Percentiles rank a stretch among this genome's conserved stretches.
These are phyloP conservation scores for Drosophila teissieri DNA, from an alignment of 1,140 invertebrate genomes.

Conservation along the genomic window DNA sequence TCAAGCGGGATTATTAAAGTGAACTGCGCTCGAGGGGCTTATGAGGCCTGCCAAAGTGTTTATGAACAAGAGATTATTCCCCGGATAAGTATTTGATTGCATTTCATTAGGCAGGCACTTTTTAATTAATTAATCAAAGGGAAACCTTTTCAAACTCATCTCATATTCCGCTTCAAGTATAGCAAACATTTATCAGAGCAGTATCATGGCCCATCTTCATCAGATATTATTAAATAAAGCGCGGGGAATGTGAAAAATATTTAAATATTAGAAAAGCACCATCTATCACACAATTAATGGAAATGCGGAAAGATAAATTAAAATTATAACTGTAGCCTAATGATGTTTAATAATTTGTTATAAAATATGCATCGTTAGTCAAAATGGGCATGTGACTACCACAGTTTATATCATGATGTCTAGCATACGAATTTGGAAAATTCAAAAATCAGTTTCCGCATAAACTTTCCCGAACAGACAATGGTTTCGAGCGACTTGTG, in stretches of 20 bases:
- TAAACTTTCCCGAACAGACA: constrained; percentile 9
- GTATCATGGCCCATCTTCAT: neutral
- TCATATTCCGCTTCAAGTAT: constrained; percentile 1
- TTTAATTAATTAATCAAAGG: constrained; percentile 9
- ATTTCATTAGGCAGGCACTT: constrained; percentile 3
- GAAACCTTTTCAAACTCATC: neutral
- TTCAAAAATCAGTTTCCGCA: constrained; percentile 19
- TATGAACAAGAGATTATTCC: constrained; percentile 12
- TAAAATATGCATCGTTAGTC: no score
- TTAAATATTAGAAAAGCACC: neutral
- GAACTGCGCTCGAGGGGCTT: constrained; percentile 15
- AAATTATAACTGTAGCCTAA: neutral
- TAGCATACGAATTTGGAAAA: neutral
- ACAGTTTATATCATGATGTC: neutral
- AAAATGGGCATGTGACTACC: neutral
- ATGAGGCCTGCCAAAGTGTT: constrained; percentile 2
- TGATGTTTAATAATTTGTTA: neutral
- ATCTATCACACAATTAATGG: constrained; percentile 5
- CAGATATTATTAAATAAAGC: neutral
- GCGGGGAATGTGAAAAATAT: neutral
- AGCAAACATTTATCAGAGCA: neutral
- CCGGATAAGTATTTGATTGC: neutral
- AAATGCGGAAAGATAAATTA: neutral
- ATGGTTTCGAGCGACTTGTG: constrained; percentile 8
- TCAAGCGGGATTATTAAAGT: constrained; percentile 14